A percentile compares a stretch with the other conserved stretches of the same genome.
Evolutionary conservation across 2,888 invertebrate species (phyloP).

Genomic region (Lymantria monacha): DNA sequence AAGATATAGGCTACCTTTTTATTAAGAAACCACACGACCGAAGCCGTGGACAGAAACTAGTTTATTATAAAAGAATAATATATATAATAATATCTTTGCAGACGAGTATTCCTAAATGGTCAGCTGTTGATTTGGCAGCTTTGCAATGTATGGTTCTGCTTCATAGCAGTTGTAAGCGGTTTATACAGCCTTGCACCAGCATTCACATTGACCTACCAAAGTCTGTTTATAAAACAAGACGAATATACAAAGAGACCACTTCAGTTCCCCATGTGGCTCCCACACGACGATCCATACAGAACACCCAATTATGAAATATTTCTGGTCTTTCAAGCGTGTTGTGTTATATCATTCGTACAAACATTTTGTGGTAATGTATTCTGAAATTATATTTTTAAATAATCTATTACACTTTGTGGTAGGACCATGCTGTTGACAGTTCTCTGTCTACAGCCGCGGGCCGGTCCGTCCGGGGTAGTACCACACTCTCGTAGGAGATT

Average conservation of each 20-base stretch:
- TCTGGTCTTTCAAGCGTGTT: constrained; percentile 31
- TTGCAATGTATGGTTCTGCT: constrained; percentile 46
- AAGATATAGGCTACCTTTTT: too few species aligned
- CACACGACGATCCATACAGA: constrained; percentile 54
- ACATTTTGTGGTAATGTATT: constrained; percentile 52
- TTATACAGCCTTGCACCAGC: constrained; percentile 40
- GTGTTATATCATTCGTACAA: constrained; percentile 36
- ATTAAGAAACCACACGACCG: too few species aligned
- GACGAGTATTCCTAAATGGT: constrained; percentile 49
- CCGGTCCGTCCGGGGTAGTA: too few species aligned
- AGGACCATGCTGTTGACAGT: too few species aligned
- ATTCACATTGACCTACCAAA: constrained; percentile 42
- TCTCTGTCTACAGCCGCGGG: too few species aligned
- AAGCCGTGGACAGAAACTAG: too few species aligned
- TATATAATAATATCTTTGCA: constrained; percentile 34
- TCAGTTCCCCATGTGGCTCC: constrained; percentile 60
- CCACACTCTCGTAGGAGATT: too few species aligned
- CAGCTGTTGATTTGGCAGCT: constrained; percentile 59
- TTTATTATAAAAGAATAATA: neutral
- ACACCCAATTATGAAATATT: constrained; percentile 64
- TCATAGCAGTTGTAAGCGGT: constrained; percentile 22
- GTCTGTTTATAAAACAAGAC: constrained; percentile 46
- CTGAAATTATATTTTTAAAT: neutral
- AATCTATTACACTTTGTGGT: neutral
- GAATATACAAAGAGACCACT: constrained; percentile 52